A percentile compares a stretch with the other conserved stretches of the same genome.
Conservation (phyloP, 2,113 vertebrate species). For the Strigops habroptila region DNA sequence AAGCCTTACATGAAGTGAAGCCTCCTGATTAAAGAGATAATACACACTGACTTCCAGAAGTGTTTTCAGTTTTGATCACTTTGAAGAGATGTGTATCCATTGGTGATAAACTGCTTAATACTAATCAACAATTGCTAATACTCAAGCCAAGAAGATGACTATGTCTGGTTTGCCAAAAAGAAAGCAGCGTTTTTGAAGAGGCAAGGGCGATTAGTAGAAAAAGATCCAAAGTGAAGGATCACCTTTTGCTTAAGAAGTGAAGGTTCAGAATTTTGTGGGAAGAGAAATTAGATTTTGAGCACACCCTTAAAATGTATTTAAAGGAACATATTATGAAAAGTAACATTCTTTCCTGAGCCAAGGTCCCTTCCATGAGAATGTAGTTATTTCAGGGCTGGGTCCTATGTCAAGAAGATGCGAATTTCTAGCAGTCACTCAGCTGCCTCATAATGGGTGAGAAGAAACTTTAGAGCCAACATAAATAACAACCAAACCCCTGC, state of each 20-base stretch:
- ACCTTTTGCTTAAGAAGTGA: not conserved
- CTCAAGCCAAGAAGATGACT: not conserved
- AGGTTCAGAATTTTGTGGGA: not conserved
- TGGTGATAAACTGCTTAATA: not conserved
- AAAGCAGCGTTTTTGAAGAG: not conserved
- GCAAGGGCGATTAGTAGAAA: not conserved
- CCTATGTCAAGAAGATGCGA: not conserved
- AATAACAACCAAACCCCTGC: not conserved
- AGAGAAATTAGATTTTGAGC: not conserved
- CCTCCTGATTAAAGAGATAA: not conserved
- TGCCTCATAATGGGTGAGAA: not conserved
- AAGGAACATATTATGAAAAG: not conserved
- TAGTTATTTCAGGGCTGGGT: not conserved
- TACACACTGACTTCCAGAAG: not conserved
- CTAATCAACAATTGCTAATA: not conserved
- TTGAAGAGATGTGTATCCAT: not conserved
- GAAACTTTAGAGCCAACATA: slow-evolving; percentile 17
- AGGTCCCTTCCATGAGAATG: not conserved
- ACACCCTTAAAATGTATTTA: not conserved
- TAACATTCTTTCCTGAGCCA: not conserved
- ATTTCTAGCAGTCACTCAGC: not conserved
- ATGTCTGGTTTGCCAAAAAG: not conserved
- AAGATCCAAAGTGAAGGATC: not conserved
- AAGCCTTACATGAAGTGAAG: not conserved
- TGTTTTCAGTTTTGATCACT: not conserved